Percentiles rank a stretch among this genome's conserved stretches.
Evolutionary conservation across 2,888 invertebrate species (phyloP).

Genomic region (Sinopyrophorus schimmeli): DNA sequence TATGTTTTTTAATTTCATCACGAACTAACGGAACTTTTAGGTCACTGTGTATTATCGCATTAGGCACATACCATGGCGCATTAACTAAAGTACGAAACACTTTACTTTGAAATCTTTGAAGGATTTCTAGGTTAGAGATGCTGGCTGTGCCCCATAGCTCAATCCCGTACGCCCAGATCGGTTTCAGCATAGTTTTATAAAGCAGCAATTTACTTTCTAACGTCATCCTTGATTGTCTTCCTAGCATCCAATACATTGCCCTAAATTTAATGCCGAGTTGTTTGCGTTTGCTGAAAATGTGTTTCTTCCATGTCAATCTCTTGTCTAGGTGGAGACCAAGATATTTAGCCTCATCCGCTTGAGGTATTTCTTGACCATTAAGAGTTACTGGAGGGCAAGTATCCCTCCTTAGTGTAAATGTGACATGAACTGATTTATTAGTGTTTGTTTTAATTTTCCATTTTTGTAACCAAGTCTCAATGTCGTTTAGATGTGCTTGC

Average conservation of each 20-base stretch:
- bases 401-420: background rate
- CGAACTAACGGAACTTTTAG: constrained; percentile 1
- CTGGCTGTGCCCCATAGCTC: background rate
- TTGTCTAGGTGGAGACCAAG: constrained; percentile 1
- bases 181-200: constrained; percentile 1
- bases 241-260: constrained; percentile 2
- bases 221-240: background rate
- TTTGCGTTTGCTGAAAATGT: constrained; percentile 4
- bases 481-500: no score
- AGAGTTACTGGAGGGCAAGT: background rate
- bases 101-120: background rate
- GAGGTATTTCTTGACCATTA: background rate
- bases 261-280: background rate
- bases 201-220: constrained; percentile 1
- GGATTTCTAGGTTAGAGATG: background rate
- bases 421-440: no score
- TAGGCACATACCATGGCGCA: constrained; percentile 1
- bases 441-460: no score
- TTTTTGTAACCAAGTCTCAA: no score
- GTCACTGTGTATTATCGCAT: background rate
- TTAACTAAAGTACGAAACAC: background rate
- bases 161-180: background rate
- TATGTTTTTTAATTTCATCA: constrained; percentile 8
- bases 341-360: background rate
- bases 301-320: constrained; percentile 1